Conservation (phyloP, 1,140 invertebrate species). For the Cydia amplana region DNA sequence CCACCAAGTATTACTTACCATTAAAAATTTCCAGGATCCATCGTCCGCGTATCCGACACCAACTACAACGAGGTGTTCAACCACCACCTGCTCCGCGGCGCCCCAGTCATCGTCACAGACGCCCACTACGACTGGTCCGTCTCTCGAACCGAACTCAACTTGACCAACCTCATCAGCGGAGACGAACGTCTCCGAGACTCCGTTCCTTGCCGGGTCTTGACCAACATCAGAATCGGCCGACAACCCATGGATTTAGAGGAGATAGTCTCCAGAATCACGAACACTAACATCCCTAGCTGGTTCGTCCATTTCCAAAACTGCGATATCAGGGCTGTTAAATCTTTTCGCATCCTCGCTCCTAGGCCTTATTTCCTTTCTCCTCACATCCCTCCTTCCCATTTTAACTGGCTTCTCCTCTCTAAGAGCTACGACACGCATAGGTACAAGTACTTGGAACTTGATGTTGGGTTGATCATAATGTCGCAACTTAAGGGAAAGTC, state of each 20-base stretch:
- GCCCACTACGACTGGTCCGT: constrained; percentile 85
- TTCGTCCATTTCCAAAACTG: constrained; percentile 94
- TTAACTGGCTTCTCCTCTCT: constrained; percentile 90
- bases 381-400: constrained; percentile 86
- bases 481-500: constrained; percentile 87
- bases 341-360: constrained; percentile 84
- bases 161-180: constrained; percentile 82
- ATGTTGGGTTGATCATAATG: constrained; percentile 85
- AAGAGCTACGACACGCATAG: constrained; percentile 86
- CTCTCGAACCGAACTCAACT: constrained; percentile 83
- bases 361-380: constrained; percentile 88
- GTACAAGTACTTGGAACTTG: constrained; percentile 86
- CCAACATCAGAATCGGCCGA: constrained; percentile 83
- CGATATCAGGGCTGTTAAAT: constrained; percentile 87
- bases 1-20: neutral
- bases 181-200: constrained; percentile 83
- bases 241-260: constrained; percentile 83
- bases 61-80: constrained; percentile 83
- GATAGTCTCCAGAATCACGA: constrained; percentile 83
- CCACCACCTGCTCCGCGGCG: constrained; percentile 84
- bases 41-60: constrained; percentile 83
- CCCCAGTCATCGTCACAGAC: constrained; percentile 87
- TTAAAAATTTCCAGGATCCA: constrained; percentile 77
- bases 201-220: constrained; percentile 85
- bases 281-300: constrained; percentile 85